These are phyloP conservation scores for Eulemur macaco DNA, from an alignment of 2,113 vertebrate species.

Conservation along the genomic window DNA sequence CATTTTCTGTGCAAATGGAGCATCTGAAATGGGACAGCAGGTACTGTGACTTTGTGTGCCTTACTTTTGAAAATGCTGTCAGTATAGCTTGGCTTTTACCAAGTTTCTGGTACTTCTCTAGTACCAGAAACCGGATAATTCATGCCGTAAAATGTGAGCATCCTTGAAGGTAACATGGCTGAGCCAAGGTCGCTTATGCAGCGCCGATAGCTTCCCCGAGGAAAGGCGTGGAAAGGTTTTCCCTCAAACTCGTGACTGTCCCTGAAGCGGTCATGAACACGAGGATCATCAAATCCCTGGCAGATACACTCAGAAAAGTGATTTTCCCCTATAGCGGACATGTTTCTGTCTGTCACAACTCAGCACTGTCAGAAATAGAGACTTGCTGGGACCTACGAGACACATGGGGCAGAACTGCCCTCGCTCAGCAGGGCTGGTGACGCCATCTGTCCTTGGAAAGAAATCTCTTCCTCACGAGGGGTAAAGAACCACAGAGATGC, in stretches of 20 bases:
- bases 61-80: conserved; percentile 73
- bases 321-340: background rate
- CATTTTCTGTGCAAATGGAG: conserved; percentile 22
- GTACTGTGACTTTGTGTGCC: conserved; percentile 67
- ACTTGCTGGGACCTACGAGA: background rate
- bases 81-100: conserved; percentile 51
- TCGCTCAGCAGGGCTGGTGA: background rate
- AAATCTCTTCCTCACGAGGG: background rate
- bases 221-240: conserved; percentile 61
- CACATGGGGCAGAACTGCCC: background rate
- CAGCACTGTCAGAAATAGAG: background rate
- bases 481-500: too few relatives aligned
- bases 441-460: background rate
- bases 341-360: background rate
- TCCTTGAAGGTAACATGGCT: conserved; percentile 57
- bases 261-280: conserved; percentile 58
- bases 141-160: conserved; percentile 47
- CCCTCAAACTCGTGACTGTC: conserved; percentile 65
- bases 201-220: conserved; percentile 66
- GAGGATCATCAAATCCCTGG: conserved; percentile 47
- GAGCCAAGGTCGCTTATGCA: conserved; percentile 9
- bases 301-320: conserved; percentile 12
- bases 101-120: conserved; percentile 19
- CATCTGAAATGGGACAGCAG: conserved; percentile 68
- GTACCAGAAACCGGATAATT: conserved; percentile 67